Evolutionary conservation across 1,140 invertebrate genomes (phyloP).

Genomic region (Alviniconcha marisindica): DNA sequence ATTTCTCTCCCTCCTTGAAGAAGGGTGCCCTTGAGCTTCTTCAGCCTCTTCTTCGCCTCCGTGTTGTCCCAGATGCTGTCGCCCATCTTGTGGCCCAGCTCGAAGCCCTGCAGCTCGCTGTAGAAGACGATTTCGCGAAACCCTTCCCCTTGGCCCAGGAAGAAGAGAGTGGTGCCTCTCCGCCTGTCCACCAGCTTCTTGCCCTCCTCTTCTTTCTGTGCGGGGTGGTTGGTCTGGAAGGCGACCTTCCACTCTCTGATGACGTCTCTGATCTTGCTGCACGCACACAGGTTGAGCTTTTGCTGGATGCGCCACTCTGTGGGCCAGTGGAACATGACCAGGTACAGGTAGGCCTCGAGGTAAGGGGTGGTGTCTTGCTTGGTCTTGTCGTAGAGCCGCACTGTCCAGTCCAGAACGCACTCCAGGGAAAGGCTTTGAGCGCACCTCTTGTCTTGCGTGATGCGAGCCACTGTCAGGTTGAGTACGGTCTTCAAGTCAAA

Average conservation of each 20-base stretch:
- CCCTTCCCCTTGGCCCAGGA: conserved; percentile 44
- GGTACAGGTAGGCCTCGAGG: conserved; percentile 43
- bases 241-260: conserved; percentile 43
- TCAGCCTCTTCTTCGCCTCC: conserved; percentile 28
- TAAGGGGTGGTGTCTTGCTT: conserved; percentile 10
- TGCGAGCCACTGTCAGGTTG: conserved; percentile 26
- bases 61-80: conserved; percentile 39
- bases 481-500: conserved; percentile 36
- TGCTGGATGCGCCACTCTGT: conserved; percentile 38
- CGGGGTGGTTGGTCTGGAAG: conserved; percentile 43
- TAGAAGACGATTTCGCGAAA: conserved; percentile 35
- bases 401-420: conserved; percentile 29
- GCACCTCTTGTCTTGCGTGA: neutral
- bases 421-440: neutral
- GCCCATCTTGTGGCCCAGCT: conserved; percentile 5
- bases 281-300: conserved; percentile 14
- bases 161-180: conserved; percentile 50
- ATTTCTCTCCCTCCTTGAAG: conserved; percentile 41
- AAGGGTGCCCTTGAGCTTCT: conserved; percentile 33
- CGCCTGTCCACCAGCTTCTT: conserved; percentile 42
- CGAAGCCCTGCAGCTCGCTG: conserved; percentile 7
- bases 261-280: conserved; percentile 29
- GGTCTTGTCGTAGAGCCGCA: conserved; percentile 20
- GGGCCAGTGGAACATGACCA: conserved; percentile 44
- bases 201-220: conserved; percentile 41